These are phyloP conservation scores for Epinephelus moara DNA, from an alignment of 2,113 vertebrate species.

Conservation along the genomic window DNA sequence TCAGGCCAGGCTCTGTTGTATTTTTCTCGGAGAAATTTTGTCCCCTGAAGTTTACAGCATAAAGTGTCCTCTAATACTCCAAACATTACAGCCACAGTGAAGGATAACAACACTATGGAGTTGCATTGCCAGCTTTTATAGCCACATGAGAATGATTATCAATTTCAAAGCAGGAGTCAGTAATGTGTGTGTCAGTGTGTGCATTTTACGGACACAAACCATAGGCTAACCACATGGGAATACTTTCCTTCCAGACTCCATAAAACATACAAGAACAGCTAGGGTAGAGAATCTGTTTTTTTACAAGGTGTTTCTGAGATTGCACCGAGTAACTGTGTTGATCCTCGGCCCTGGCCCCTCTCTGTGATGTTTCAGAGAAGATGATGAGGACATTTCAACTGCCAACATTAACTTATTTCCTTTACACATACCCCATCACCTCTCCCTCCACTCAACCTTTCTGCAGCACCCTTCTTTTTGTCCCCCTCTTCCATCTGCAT, in stretches of 20 bases:
- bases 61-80: neutral
- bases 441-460: neutral
- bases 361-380: neutral
- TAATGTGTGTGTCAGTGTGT: neutral
- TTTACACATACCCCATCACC: neutral
- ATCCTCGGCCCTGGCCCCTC: neutral
- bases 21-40: neutral
- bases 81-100: neutral
- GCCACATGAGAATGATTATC: constrained; percentile 4
- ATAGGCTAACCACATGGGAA: neutral
- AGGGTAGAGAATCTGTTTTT: constrained; percentile 3
- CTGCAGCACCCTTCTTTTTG: neutral
- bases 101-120: neutral
- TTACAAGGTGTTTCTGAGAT: neutral
- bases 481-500: neutral
- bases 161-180: constrained; percentile 12
- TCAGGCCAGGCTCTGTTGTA: neutral
- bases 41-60: neutral
- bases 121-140: neutral
- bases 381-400: neutral
- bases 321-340: neutral
- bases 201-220: neutral
- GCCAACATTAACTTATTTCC: neutral
- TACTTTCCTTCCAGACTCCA: constrained; percentile 9
- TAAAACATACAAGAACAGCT: constrained; percentile 10